Evolutionary conservation across 2,797 vertebrate species (phyloP).

Genomic region (Sciurus vulgaris): DNA sequence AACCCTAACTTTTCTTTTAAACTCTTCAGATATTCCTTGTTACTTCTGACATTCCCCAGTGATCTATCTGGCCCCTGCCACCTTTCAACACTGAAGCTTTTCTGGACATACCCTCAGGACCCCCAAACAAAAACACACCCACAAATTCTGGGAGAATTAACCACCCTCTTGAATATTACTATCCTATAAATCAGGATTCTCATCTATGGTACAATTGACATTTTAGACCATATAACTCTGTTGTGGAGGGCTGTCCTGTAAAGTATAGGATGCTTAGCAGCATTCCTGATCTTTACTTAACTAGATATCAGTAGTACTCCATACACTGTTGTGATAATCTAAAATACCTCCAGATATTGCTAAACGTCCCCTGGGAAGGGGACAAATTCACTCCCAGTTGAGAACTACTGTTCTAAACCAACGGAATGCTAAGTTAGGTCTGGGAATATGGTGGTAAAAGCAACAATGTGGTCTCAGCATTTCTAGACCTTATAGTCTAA

Average conservation of each 20-base stretch:
- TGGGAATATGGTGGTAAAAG: conserved; percentile 41
- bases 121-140: background rate
- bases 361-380: background rate
- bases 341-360: conserved; percentile 41
- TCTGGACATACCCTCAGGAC: background rate
- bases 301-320: background rate
- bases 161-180: background rate
- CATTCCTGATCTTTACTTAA: conserved; percentile 5
- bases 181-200: conserved; percentile 25
- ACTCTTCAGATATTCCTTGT: background rate
- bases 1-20: conserved; percentile 51
- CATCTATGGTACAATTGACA: background rate
- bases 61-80: background rate
- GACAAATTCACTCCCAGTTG: background rate
- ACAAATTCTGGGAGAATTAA: background rate
- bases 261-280: conserved; percentile 26
- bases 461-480: background rate
- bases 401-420: conserved; percentile 25
- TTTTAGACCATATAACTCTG: conserved; percentile 23
- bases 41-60: background rate
- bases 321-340: background rate
- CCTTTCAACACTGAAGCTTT: conserved; percentile 32
- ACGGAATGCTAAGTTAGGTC: background rate
- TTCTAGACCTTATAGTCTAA: background rate
- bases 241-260: background rate